Percentiles rank a stretch among this genome's conserved stretches.
phyloP scores from a whole-genome alignment of 2,797 vertebrate genomes.

The Anabas testudineus region DNA sequence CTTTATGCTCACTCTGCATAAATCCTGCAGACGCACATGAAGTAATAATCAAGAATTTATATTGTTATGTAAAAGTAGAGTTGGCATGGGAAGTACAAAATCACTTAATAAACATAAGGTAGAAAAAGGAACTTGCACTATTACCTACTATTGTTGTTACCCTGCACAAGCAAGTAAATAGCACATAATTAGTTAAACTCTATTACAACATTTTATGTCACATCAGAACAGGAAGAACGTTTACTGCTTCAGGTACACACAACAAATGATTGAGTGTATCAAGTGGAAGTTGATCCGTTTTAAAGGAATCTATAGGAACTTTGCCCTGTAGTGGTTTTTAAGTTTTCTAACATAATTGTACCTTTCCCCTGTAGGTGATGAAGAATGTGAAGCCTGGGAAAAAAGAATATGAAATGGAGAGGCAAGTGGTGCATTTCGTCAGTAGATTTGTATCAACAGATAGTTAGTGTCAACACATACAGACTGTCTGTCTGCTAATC shows the following conservation, averaged over 20 bases:
- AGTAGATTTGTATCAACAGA: neutral
- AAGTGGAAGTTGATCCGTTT: no score
- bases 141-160: no score
- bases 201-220: no score
- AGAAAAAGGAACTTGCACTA: no score
- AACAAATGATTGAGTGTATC: no score
- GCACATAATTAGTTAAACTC: no score
- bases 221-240: no score
- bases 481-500: neutral
- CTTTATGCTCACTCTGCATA: neutral
- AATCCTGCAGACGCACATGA: neutral
- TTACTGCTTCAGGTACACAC: no score
- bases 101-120: no score
- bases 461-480: neutral
- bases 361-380: slow-evolving; percentile 88
- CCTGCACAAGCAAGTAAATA: no score
- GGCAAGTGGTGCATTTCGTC: slow-evolving; percentile 77
- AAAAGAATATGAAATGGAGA: slow-evolving; percentile 96
- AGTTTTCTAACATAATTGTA: neutral
- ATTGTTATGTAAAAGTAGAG: neutral
- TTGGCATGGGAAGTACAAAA: no score
- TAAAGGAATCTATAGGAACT: neutral
- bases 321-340: neutral
- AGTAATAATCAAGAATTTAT: neutral
- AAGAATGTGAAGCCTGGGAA: slow-evolving; percentile 89